A percentile compares a stretch with the other conserved stretches of the same genome.
Conservation (phyloP, 1,140 invertebrate genomes). For the Ylistrum balloti region DNA sequence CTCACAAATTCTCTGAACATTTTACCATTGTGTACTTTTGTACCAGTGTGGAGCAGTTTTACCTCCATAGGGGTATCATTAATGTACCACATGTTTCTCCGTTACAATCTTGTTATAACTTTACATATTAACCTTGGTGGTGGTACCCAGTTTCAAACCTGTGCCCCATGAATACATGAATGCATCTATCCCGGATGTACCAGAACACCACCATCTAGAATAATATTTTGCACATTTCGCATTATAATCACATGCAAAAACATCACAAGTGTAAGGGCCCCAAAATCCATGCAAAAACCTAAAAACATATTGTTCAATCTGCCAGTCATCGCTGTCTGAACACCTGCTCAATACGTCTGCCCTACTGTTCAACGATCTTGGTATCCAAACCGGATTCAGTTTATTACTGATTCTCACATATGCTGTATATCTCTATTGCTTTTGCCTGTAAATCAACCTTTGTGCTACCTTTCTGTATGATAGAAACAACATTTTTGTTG, state of each 20-base stretch:
- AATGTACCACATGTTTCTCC: slow-evolving; percentile 42
- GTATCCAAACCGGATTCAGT: slow-evolving; percentile 44
- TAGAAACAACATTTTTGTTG: slow-evolving; percentile 58
- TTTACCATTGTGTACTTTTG: background rate
- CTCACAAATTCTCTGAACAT: background rate
- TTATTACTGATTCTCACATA: background rate
- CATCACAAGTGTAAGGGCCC: slow-evolving; percentile 45
- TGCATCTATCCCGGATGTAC: slow-evolving; percentile 27
- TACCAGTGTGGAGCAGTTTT: slow-evolving; percentile 49
- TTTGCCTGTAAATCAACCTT: slow-evolving; percentile 53
- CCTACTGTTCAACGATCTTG: background rate
- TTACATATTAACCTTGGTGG: slow-evolving; percentile 19
- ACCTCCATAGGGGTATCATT: slow-evolving; percentile 47
- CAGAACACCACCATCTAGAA: slow-evolving; percentile 50
- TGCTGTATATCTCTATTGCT: slow-evolving; percentile 45
- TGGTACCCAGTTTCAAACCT: slow-evolving; percentile 40
- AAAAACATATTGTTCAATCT: background rate
- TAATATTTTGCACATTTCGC: slow-evolving; percentile 50
- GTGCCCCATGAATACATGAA: slow-evolving; percentile 36
- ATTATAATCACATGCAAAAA: slow-evolving; percentile 50
- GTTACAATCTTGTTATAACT: slow-evolving; percentile 38
- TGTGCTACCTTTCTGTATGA: slow-evolving; percentile 57
- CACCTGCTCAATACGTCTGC: slow-evolving; percentile 46
- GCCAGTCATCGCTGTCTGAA: slow-evolving; percentile 53
- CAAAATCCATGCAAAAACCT: slow-evolving; percentile 4